Evolutionary conservation across 2,797 vertebrate species (phyloP).

Genomic region (Mareca strepera): DNA sequence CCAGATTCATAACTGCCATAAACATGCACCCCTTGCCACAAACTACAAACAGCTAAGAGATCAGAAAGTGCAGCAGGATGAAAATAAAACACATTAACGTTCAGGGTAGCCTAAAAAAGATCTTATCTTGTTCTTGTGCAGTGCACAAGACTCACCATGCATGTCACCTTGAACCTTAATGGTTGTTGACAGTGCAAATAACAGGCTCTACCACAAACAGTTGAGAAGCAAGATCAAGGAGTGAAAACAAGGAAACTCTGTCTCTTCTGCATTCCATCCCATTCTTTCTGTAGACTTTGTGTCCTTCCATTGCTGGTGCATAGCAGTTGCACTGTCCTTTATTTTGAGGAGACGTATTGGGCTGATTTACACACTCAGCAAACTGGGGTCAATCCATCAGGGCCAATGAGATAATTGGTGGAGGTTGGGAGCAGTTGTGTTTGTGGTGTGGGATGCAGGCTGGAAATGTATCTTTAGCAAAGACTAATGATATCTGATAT

Average conservation of each 20-base stretch:
- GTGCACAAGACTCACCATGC: neutral
- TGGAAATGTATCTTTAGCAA: neutral
- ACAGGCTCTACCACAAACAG: neutral
- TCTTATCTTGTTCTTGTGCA: neutral
- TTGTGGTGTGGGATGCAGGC: neutral
- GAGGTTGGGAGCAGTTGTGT: neutral
- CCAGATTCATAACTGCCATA: neutral
- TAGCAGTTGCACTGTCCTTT: neutral
- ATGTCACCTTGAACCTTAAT: neutral
- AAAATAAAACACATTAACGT: neutral
- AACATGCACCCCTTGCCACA: neutral
- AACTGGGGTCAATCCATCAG: rapidly evolving
- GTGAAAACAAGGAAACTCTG: neutral
- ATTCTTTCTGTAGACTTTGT: neutral
- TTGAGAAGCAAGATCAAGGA: neutral
- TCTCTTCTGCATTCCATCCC: neutral
- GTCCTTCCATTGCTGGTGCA: neutral
- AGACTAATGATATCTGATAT: neutral
- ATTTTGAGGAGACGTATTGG: neutral
- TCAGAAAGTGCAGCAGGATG: neutral
- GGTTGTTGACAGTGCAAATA: neutral
- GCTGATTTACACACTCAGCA: neutral
- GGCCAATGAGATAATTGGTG: neutral
- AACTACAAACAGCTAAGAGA: neutral
- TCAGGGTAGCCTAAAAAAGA: neutral